Base-by-base conservation (phyloP, 1,140 invertebrate genomes). In the Drosophila willistoni region DNA sequence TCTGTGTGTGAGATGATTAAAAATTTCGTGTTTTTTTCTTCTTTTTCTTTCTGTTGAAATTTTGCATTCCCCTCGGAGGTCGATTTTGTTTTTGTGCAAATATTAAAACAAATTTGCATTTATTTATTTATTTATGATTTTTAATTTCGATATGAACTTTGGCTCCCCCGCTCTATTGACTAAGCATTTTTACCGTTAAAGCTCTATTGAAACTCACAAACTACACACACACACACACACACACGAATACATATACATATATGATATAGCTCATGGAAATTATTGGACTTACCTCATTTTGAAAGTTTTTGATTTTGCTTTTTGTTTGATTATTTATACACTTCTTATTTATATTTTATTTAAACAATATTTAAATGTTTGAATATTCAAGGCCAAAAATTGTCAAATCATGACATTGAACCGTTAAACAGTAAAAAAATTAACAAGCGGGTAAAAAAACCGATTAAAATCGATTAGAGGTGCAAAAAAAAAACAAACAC, bases 401-500 rank as follows among this genome's bases (percentile, higher is more conserved):
- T 51, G 5, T 51, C 9, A 51, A 51, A 22, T 51, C 44, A 51
- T 51, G 17, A 22, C 44, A 51, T 51, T 51, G 44, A 51, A 51
- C 44, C 44, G 44, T 51, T 19, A 51, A 14, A 9, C 17, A 19
- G 19, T 10, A 51, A 51, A 51, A 47, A 3, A 51, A 12, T 10
- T 7, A 51, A 51, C 2, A 51, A 51, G 9, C 36, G 10, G 10
- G 12, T 13, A 39, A 13, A 39, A 12, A 39, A 10, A 39, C 12
- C 9, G 9, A 22, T 51, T 51, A n/a, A 51, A 51, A 51, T 51
- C 10, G 10, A 22, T 17, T 17, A 22, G 19, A 51, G 3, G 17
- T 51, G 14, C 3, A 22, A 51, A n/a, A 39, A 12, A 22, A 22
- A 51, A 4, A 9, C 44, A n/a, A 4, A 17, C 44, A n/a, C 42